A percentile compares a stretch with the other conserved stretches of the same genome.
Conservation (phyloP, 2,888 invertebrate species). For the Spodoptera exigua region DNA sequence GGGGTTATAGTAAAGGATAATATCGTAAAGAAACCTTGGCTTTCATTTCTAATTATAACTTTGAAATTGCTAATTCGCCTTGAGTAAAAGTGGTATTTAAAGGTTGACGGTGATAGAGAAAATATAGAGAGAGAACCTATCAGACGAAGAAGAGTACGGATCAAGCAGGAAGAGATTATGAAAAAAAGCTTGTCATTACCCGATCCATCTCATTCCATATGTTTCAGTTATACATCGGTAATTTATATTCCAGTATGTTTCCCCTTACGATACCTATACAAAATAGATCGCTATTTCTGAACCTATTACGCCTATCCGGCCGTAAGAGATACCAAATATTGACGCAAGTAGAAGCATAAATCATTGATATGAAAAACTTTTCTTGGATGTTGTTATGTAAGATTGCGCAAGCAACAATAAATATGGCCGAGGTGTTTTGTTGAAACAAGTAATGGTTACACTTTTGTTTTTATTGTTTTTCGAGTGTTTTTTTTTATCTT, state of each 20-base stretch:
- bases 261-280: constrained; percentile 35
- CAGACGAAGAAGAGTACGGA: too few species aligned
- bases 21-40: too few species aligned
- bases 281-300: constrained; percentile 50
- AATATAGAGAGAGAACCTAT: too few species aligned
- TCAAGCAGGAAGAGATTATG: too few species aligned
- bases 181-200: neutral
- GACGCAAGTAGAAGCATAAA: constrained; percentile 63
- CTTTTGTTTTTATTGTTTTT: neutral
- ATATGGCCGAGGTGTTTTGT: constrained; percentile 32
- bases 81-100: too few species aligned
- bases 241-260: constrained; percentile 40
- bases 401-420: constrained; percentile 44
- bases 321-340: constrained; percentile 66
- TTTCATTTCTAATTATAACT: too few species aligned
- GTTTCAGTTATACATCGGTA: constrained; percentile 23
- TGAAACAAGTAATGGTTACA: constrained; percentile 16
- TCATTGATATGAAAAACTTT: constrained; percentile 64
- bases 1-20: too few species aligned
- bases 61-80: too few species aligned
- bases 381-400: constrained; percentile 47
- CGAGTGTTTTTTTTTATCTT: too few species aligned
- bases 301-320: constrained; percentile 56
- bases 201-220: constrained; percentile 2
- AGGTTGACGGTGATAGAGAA: too few species aligned